Percentiles rank a stretch among this genome's conserved stretches.
Evolutionary conservation across 2,888 invertebrate species (phyloP).

Genomic region (Caenorhabditis becei): DNA sequence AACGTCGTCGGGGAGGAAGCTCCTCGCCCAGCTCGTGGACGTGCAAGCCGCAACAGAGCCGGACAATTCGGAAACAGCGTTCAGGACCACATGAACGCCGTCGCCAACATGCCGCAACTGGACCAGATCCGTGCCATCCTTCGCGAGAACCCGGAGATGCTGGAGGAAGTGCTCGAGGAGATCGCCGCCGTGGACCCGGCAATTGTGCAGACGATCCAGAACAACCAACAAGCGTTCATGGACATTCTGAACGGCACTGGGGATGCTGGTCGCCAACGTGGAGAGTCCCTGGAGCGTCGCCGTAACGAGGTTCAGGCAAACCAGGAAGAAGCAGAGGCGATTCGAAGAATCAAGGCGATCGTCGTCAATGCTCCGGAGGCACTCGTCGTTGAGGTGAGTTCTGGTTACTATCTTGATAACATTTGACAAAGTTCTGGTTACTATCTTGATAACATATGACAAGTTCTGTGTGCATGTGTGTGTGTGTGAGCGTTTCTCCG

Average conservation of each 20-base stretch:
- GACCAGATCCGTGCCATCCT: slow-evolving; percentile 92
- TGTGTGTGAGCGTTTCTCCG: too few species aligned
- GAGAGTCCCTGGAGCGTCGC: slow-evolving; percentile 80
- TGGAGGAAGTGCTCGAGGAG: slow-evolving; percentile 85
- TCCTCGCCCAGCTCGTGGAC: not conserved
- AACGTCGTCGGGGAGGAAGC: slow-evolving; percentile 50
- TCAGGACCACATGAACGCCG: slow-evolving; percentile 34
- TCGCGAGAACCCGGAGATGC: slow-evolving; percentile 90
- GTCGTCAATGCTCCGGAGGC: slow-evolving; percentile 98
- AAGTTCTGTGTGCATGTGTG: too few species aligned
- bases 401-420: too few species aligned
- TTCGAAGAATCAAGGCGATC: slow-evolving; percentile 90
- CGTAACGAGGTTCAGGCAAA: slow-evolving; percentile 87
- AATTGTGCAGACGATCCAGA: slow-evolving; percentile 84
- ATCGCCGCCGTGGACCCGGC: slow-evolving; percentile 97
- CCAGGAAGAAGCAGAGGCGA: slow-evolving; percentile 83
- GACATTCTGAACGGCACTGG: slow-evolving; percentile 94
- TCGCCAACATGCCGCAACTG: slow-evolving; percentile 88
- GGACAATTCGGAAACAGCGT: slow-evolving; percentile 5
- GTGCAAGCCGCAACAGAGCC: too few species aligned
- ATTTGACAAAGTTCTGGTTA: too few species aligned
- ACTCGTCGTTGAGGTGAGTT: slow-evolving; percentile 88
- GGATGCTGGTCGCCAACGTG: not conserved
- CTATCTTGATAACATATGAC: too few species aligned
- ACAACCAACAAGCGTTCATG: slow-evolving; percentile 90